phyloP scores from a whole-genome alignment of 2,797 vertebrate genomes.

The Hoplostethus mediterraneus region DNA sequence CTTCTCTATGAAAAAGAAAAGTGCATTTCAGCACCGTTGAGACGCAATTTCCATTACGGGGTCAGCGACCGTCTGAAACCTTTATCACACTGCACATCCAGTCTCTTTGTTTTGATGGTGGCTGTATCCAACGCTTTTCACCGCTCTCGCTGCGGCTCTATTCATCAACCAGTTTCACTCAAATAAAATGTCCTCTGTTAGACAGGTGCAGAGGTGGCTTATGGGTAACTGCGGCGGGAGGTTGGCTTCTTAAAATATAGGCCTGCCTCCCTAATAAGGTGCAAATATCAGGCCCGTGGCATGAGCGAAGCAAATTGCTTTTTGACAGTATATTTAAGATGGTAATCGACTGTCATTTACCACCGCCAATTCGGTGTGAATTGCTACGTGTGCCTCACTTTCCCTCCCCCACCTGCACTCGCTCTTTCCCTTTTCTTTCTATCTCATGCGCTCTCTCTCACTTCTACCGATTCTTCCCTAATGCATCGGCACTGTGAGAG shows the following conservation, averaged over 20 bases:
- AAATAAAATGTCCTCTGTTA: conserved; percentile 17
- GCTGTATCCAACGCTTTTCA: background rate
- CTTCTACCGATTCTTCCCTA: conserved; percentile 41
- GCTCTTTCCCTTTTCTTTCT: conserved; percentile 37
- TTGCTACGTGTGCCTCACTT: conserved; percentile 58
- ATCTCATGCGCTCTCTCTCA: conserved; percentile 47
- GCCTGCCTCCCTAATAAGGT: conserved; percentile 71
- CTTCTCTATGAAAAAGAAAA: background rate
- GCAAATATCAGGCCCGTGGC: conserved; percentile 75
- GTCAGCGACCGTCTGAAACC: conserved; percentile 2
- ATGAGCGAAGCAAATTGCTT: conserved; percentile 78
- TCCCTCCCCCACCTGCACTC: conserved; percentile 31
- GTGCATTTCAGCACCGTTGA: conserved; percentile 1
- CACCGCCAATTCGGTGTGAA: conserved; percentile 72
- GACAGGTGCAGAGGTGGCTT: conserved; percentile 37
- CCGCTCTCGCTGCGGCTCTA: background rate
- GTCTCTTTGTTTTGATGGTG: conserved; percentile 10
- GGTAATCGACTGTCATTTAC: conserved; percentile 83
- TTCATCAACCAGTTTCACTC: conserved; percentile 12
- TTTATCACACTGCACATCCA: background rate
- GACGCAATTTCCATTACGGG: background rate
- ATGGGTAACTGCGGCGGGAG: conserved; percentile 47
- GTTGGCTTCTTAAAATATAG: conserved; percentile 68
- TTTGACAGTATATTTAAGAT: conserved; percentile 84
- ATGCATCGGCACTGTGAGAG: conserved; percentile 35